phyloP scores from a whole-genome alignment of 2,888 invertebrate species.

The Sicus ferrugineus region DNA sequence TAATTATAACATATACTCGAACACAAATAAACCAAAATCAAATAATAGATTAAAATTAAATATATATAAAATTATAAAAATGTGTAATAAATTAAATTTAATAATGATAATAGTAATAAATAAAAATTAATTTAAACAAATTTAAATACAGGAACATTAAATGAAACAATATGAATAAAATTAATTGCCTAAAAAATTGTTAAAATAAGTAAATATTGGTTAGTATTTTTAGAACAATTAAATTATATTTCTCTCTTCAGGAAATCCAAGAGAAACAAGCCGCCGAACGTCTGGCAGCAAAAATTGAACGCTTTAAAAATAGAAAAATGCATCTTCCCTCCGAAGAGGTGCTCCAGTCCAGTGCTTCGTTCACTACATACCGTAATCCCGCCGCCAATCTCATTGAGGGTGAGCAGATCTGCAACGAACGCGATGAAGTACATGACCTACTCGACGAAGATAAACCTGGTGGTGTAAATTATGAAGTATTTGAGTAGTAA shows the following conservation, averaged over 20 bases:
- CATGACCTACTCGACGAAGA: slow-evolving; percentile 54
- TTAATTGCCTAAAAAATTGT: no score
- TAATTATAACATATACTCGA: no score
- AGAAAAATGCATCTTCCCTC: slow-evolving; percentile 46
- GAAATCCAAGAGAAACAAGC: slow-evolving; percentile 57
- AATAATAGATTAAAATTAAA: no score
- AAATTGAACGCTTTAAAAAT: slow-evolving; percentile 40
- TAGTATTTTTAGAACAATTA: not conserved
- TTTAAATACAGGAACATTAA: no score
- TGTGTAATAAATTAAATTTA: no score
- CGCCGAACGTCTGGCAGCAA: slow-evolving; percentile 52
- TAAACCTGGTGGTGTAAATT: slow-evolving; percentile 48
- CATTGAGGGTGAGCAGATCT: slow-evolving; percentile 53
- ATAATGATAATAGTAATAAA: no score
- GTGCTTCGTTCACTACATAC: slow-evolving; percentile 52
- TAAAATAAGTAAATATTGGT: not conserved
- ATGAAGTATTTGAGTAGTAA: slow-evolving; percentile 47
- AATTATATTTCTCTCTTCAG: slow-evolving; percentile 40
- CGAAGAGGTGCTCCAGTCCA: slow-evolving; percentile 47
- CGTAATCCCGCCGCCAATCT: slow-evolving; percentile 46
- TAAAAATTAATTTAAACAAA: no score
- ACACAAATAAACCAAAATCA: no score
- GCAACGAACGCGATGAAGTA: slow-evolving; percentile 54
- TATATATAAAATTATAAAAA: no score
- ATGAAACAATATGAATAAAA: no score